Percentiles rank a stretch among this genome's conserved stretches.
Evolutionary conservation across 2,797 vertebrate species (phyloP).

Genomic region (Clarias fuscus): DNA sequence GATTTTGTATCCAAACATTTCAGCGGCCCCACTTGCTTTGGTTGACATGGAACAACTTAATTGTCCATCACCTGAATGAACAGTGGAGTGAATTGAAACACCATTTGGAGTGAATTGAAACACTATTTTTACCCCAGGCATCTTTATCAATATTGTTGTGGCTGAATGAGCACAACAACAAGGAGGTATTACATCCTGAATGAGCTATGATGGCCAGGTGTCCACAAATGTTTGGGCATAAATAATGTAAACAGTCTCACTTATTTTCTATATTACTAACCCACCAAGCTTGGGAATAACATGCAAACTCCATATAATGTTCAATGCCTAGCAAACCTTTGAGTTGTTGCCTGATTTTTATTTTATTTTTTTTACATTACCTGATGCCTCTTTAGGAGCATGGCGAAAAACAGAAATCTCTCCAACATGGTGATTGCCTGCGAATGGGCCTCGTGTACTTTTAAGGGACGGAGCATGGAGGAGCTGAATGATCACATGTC

Average conservation of each 20-base stretch:
- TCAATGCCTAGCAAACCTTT: not conserved
- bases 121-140: too few species aligned
- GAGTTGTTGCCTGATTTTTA: not conserved
- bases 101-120: too few species aligned
- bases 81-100: too few species aligned
- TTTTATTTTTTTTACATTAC: not conserved
- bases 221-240: not conserved
- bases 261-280: too few species aligned
- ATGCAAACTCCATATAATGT: not conserved
- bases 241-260: not conserved
- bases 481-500: slow-evolving; percentile 75
- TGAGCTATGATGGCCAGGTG: not conserved
- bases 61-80: too few species aligned
- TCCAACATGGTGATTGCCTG: slow-evolving; percentile 66
- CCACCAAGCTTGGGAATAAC: too few species aligned
- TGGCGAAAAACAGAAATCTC: slow-evolving; percentile 69
- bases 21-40: too few species aligned
- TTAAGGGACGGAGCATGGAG: slow-evolving; percentile 68
- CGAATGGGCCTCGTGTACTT: slow-evolving; percentile 73
- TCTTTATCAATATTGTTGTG: too few species aligned
- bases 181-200: not conserved
- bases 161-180: too few species aligned
- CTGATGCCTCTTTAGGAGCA: slow-evolving; percentile 22
- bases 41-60: too few species aligned
- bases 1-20: too few species aligned